Conservation (phyloP, 2,888 invertebrate genomes). For the Drosophila infuscata region DNA sequence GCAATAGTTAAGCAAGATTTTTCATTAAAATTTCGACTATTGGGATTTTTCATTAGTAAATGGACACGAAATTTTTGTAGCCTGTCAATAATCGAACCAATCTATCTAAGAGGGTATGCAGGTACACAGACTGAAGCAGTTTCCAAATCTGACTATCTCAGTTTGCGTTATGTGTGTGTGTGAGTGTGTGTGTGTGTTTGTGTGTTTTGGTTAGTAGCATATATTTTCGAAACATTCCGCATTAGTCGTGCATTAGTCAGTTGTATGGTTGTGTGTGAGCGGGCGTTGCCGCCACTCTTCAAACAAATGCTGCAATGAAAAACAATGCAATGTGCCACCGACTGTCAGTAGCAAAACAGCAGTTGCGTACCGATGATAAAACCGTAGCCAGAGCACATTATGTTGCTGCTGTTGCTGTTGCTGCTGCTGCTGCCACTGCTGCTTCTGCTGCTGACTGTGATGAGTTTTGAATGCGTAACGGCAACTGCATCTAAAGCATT, state of each 20-base stretch:
- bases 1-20: not conserved
- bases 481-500: constrained; percentile 42
- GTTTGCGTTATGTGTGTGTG: constrained; percentile 3
- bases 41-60: constrained; percentile 6
- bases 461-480: constrained; percentile 74
- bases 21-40: not conserved
- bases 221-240: constrained; percentile 53
- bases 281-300: constrained; percentile 33
- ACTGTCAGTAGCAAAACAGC: constrained; percentile 48
- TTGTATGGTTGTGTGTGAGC: constrained; percentile 58
- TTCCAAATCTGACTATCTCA: constrained; percentile 2
- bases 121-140: not conserved
- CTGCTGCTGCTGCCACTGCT: constrained; percentile 22
- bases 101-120: constrained; percentile 11
- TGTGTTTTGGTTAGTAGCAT: constrained; percentile 14
- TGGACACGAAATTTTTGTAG: not conserved
- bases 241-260: constrained; percentile 57
- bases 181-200: constrained; percentile 18
- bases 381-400: constrained; percentile 29
- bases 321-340: constrained; percentile 57
- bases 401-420: constrained; percentile 21
- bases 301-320: constrained; percentile 19
- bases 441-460: constrained; percentile 57
- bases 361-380: constrained; percentile 45
- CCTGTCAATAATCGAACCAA: not conserved